A percentile compares a stretch with the other conserved stretches of the same genome.
Conservation (phyloP, 2,888 invertebrate genomes). For the Drosophila picticornis region DNA sequence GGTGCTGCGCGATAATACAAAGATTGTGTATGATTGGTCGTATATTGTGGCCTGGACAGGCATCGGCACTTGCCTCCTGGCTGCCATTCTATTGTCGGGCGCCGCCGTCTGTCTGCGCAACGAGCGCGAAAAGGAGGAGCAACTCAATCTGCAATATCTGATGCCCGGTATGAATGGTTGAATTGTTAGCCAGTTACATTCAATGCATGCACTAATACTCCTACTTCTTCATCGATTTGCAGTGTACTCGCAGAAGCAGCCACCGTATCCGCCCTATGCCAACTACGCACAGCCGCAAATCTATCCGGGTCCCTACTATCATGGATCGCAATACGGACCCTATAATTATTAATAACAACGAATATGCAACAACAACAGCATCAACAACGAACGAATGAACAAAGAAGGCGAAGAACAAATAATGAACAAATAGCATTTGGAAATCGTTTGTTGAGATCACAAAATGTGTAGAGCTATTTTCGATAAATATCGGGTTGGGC, state of each 20-base stretch:
- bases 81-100: slow-evolving; percentile 96
- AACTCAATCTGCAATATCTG: slow-evolving; percentile 98
- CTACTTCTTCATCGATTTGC: slow-evolving; percentile 55
- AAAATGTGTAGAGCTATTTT: slow-evolving; percentile 17
- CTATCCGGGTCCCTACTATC: slow-evolving; percentile 95
- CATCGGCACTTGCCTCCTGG: slow-evolving; percentile 95
- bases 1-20: slow-evolving; percentile 94
- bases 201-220: background rate
- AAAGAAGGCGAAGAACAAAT: slow-evolving; percentile 5
- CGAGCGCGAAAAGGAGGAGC: slow-evolving; percentile 97
- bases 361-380: slow-evolving; percentile 6
- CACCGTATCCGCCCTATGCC: slow-evolving; percentile 92
- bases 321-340: slow-evolving; percentile 96
- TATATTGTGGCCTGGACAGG: slow-evolving; percentile 99
- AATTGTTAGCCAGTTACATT: background rate
- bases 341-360: slow-evolving; percentile 92
- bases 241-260: slow-evolving; percentile 98
- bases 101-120: slow-evolving; percentile 97
- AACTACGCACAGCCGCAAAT: slow-evolving; percentile 93
- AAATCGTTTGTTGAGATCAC: slow-evolving; percentile 43
- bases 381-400: slow-evolving; percentile 26
- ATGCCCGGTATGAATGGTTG: slow-evolving; percentile 92
- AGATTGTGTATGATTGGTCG: slow-evolving; percentile 97
- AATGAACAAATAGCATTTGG: slow-evolving; percentile 18
- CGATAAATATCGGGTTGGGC: slow-evolving; percentile 16